Percentiles rank a stretch among this genome's conserved stretches.
Conservation (phyloP, 2,113 vertebrate genomes). For the Tenebrosternarchus preto region DNA sequence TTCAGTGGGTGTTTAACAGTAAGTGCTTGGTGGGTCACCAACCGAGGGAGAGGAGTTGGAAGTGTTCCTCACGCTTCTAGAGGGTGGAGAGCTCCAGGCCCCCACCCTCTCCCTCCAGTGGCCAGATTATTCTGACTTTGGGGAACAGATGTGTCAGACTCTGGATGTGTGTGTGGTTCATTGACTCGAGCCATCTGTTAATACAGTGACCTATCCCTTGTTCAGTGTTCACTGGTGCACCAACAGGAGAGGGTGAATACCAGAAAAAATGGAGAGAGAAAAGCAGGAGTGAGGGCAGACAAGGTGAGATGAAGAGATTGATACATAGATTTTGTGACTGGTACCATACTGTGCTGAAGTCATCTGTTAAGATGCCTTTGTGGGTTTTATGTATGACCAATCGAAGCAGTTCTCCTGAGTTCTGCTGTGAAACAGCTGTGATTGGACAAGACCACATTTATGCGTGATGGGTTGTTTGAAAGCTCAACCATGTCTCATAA, state of each 20-base stretch:
- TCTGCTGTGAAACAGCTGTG: constrained; percentile 17
- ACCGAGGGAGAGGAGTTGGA: too few relatives aligned
- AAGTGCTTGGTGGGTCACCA: neutral
- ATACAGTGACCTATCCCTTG: constrained; percentile 77
- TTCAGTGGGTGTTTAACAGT: constrained; percentile 5
- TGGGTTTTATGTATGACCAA: constrained; percentile 14
- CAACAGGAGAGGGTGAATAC: constrained; percentile 32
- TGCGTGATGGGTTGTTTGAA: neutral
- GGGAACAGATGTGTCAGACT: constrained; percentile 73
- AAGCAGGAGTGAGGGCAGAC: constrained; percentile 56
- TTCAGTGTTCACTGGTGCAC: constrained; percentile 74
- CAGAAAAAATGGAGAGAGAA: constrained; percentile 62
- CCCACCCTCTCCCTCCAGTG: constrained; percentile 19
- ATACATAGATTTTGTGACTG: neutral
- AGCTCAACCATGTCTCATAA: too few relatives aligned
- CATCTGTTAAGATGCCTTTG: constrained; percentile 6
- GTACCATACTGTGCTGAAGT: constrained; percentile 6
- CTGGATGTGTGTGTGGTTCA: constrained; percentile 79
- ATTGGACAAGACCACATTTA: neutral
- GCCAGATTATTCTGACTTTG: constrained; percentile 68
- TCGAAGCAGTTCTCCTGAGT: neutral
- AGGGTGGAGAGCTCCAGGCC: constrained; percentile 21
- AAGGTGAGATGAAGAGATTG: neutral
- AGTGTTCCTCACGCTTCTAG: constrained; percentile 11
- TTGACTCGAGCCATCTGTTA: constrained; percentile 83